These are phyloP conservation scores for Drosophila multiciliata DNA, from an alignment of 2,888 invertebrate species.

Conservation along the genomic window DNA sequence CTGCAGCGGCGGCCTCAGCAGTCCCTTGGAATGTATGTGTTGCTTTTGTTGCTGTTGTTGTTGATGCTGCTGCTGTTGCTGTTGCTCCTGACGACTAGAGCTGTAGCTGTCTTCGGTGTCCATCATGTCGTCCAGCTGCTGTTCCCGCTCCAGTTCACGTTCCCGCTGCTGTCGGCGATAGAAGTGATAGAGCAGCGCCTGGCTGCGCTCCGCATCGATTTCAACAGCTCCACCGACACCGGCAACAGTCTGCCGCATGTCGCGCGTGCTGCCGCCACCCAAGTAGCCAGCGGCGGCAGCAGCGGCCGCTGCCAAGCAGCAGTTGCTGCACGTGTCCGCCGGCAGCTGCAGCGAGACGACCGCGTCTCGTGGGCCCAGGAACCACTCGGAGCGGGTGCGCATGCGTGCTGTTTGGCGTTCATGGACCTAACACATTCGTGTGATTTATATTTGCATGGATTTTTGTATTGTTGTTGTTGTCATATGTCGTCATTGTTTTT, in stretches of 20 bases:
- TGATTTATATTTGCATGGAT: slow-evolving; percentile 38
- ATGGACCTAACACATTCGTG: slow-evolving; percentile 89
- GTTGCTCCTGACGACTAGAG: slow-evolving; percentile 57
- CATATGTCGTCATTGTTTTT: slow-evolving; percentile 32
- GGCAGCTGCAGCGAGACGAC: slow-evolving; percentile 80
- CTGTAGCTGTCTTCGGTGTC: slow-evolving; percentile 79
- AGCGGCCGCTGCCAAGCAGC: slow-evolving; percentile 76
- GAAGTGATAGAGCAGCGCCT: slow-evolving; percentile 74
- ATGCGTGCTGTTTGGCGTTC: slow-evolving; percentile 98
- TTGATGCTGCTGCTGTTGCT: slow-evolving; percentile 52
- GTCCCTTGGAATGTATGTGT: slow-evolving; percentile 73
- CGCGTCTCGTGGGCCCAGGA: slow-evolving; percentile 87
- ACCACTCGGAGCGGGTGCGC: slow-evolving; percentile 99
- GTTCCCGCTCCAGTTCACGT: slow-evolving; percentile 50
- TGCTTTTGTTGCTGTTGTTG: slow-evolving; percentile 60
- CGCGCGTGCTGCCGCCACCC: slow-evolving; percentile 80
- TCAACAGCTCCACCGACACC: slow-evolving; percentile 35
- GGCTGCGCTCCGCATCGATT: slow-evolving; percentile 46
- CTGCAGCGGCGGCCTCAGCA: slow-evolving; percentile 66
- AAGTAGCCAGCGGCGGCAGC: slow-evolving; percentile 70
- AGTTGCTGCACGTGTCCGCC: slow-evolving; percentile 82
- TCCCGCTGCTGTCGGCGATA: slow-evolving; percentile 77
- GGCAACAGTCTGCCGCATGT: slow-evolving; percentile 55
- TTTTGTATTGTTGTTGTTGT: slow-evolving; percentile 39
- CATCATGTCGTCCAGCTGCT: slow-evolving; percentile 69